Conservation (phyloP, 2,888 invertebrate species). For the Halictus ligatus region DNA sequence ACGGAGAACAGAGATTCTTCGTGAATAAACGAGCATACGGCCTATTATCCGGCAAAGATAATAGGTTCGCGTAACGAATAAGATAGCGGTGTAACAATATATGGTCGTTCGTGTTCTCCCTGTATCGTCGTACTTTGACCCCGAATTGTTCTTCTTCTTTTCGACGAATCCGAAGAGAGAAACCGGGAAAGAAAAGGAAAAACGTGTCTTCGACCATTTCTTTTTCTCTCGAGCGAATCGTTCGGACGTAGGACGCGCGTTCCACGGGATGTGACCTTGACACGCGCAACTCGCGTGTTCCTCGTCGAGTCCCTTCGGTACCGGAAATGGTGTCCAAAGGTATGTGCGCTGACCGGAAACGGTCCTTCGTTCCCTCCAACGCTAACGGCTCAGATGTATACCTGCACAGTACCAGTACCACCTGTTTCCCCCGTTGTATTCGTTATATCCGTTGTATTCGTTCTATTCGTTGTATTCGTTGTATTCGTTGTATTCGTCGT, state of each 20-base stretch:
- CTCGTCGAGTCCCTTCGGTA: slow-evolving; percentile 23
- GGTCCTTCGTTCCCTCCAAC: slow-evolving; percentile 22
- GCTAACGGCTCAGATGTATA: not conserved
- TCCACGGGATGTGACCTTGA: not conserved
- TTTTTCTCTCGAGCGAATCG: not conserved
- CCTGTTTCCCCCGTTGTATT: slow-evolving; percentile 21
- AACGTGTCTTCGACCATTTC: not conserved
- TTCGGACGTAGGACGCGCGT: not conserved
- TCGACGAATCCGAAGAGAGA: not conserved
- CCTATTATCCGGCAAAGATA: not conserved
- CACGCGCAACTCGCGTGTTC: not conserved
- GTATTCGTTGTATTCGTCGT: not conserved
- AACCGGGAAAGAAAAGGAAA: not conserved
- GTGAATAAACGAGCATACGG: slow-evolving; percentile 3
- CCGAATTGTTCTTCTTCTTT: not conserved
- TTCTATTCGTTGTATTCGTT: slow-evolving; percentile 9
- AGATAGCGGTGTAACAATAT: not conserved
- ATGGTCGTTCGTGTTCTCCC: not conserved
- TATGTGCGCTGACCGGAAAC: slow-evolving; percentile 30
- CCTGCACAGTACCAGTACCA: not conserved
- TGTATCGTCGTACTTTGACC: not conserved
- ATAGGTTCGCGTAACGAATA: not conserved
- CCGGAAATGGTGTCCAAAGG: slow-evolving; percentile 32
- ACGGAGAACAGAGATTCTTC: slow-evolving; percentile 12
- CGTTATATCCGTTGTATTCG: not conserved